phyloP scores from a whole-genome alignment of 2,888 invertebrate species.

The Biston betularia region DNA sequence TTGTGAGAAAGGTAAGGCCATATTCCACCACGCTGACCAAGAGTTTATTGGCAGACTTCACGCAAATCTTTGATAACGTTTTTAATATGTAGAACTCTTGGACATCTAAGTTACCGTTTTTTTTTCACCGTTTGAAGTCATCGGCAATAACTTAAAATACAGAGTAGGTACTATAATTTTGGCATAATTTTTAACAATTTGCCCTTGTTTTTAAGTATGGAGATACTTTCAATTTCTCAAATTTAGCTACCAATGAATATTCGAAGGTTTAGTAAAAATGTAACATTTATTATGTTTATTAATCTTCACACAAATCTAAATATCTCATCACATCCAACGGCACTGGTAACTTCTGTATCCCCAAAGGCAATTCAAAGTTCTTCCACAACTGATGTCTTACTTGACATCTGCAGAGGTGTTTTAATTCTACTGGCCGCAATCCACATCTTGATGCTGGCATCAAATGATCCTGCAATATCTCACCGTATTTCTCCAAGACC shows the following conservation, averaged over 20 bases:
- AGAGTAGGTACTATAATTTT: no score
- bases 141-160: no score
- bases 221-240: no score
- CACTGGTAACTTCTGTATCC: conserved; percentile 89
- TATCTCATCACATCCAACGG: conserved; percentile 89
- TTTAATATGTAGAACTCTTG: no score
- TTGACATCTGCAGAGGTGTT: conserved; percentile 91
- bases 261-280: background rate
- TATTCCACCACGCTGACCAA: no score
- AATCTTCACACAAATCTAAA: conserved; percentile 91
- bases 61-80: no score
- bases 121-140: no score
- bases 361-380: conserved; percentile 91
- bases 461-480: conserved; percentile 85
- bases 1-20: no score
- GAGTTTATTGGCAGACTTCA: no score
- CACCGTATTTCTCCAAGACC: conserved; percentile 74
- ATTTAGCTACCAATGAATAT: background rate
- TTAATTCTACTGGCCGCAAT: conserved; percentile 88
- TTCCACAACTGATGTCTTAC: conserved; percentile 88
- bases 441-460: conserved; percentile 88
- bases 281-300: conserved; percentile 48
- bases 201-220: no score
- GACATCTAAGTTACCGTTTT: no score
- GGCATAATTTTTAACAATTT: no score